Percentiles rank a stretch among this genome's conserved stretches.
Evolutionary conservation across 92 coral and sea anemone species (phyloP).

Genomic region (Epizoanthus ramosus): DNA sequence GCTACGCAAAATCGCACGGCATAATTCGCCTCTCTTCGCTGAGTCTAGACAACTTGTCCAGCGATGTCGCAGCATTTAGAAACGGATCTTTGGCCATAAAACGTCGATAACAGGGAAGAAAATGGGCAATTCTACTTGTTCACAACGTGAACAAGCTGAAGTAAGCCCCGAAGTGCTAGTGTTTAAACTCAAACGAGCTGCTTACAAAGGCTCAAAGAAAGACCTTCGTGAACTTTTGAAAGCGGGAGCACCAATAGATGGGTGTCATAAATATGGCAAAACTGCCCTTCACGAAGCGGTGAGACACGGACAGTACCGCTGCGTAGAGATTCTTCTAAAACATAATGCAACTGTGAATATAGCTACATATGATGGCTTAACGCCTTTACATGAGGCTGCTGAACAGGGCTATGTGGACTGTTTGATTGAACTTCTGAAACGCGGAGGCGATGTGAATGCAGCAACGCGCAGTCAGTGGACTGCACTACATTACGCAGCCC

Average conservation of each 20-base stretch:
- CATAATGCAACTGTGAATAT: constrained; percentile 97
- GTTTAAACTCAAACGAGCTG: constrained; percentile 91
- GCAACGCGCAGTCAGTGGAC: constrained; percentile 98
- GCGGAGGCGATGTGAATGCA: constrained; percentile 95
- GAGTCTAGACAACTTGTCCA: constrained; percentile 52
- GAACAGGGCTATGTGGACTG: constrained; percentile 98
- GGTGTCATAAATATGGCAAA: constrained; percentile 97
- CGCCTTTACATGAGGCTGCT: constrained; percentile 97
- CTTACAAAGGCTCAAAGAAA: constrained; percentile 96
- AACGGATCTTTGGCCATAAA: constrained; percentile 48
- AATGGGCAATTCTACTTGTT: constrained; percentile 98
- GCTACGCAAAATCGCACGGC: constrained; percentile 65
- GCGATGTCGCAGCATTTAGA: constrained; percentile 83
- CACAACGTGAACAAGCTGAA: constrained; percentile 91
- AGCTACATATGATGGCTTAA: constrained; percentile 96
- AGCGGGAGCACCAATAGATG: constrained; percentile 98
- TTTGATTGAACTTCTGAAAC: constrained; percentile 90
- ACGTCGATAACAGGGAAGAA: constrained; percentile 74
- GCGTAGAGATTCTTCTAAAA: constrained; percentile 94
- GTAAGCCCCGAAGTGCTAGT: constrained; percentile 96
- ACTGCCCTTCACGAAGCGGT: constrained; percentile 99
- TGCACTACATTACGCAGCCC: constrained; percentile 96
- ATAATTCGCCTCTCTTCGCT: constrained; percentile 54
- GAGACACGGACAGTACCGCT: constrained; percentile 94
- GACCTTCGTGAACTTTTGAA: constrained; percentile 91